A percentile compares a stretch with the other conserved stretches of the same genome.
Conservation (phyloP, 2,797 vertebrate genomes). For the Ispidina picta region DNA sequence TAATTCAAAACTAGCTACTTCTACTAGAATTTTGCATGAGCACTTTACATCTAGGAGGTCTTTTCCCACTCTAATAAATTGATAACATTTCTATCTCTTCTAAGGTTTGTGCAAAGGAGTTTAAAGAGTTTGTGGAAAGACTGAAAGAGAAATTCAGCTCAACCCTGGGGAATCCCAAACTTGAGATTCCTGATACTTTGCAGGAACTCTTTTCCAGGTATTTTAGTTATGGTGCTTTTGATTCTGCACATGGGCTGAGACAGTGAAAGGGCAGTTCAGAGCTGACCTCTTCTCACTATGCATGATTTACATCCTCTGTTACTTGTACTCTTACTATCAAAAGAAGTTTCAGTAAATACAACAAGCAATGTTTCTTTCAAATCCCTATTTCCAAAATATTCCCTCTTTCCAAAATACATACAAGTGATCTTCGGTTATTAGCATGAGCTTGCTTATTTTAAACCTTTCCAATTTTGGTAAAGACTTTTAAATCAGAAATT, state of each 20-base stretch:
- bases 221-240: neutral
- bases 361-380: neutral
- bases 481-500: neutral
- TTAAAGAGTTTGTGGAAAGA: conserved; percentile 86
- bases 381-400: neutral
- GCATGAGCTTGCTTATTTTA: neutral
- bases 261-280: neutral
- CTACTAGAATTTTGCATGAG: neutral
- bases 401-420: neutral
- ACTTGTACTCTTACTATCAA: neutral
- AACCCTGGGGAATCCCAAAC: conserved; percentile 66
- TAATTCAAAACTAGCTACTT: neutral
- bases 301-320: neutral
- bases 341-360: neutral
- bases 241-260: neutral
- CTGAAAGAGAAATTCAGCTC: conserved; percentile 92
- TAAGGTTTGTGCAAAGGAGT: conserved; percentile 88
- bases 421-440: neutral
- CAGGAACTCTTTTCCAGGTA: conserved; percentile 89
- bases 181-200: conserved; percentile 87
- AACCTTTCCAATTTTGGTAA: neutral
- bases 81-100: neutral
- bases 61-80: neutral
- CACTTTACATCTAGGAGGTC: neutral
- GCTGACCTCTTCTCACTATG: neutral